Evolutionary conservation across 2,113 vertebrate species (phyloP), one percentile per base, ranked within the genome.

Genomic region (human): DNA sequence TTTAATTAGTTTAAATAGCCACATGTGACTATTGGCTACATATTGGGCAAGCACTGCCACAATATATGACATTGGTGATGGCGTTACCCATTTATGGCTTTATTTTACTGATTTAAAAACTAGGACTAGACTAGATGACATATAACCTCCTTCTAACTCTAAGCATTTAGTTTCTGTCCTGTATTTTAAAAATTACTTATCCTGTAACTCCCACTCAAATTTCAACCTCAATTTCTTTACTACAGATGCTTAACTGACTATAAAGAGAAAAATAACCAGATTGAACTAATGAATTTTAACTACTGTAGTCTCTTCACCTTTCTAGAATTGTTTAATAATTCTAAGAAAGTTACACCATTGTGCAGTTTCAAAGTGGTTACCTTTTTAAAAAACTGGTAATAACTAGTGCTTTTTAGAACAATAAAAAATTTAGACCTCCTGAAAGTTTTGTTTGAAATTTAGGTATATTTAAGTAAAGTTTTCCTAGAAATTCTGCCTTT

Each of bases 381-480:
- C 14, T 57, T 89, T 83, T 92, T 66, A 8, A 25, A 80, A 91
- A 93, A 89, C 32, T 73, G 20, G 3, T 78, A 61, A 73, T 78
- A 85, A 66, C 35, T 86, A 20, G 32, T 96, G 25, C 48, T 88
- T 84, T 87, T 23, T 2, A 92, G 82, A 85, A 43, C 57, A 61
- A 72, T 92, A 59, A 45, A 76, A 76, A 83, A 45, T 61, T 43
- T 82, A 25, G 85, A 40, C 25, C 17, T 38, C 13, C 40, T 81
- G 22, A 79, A 96, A 89, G 9, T 5, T 84, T 76, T 83, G 40
- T 70, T 82, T 94, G 64, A 96, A 96, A 86, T 96, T 75, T 95
- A 73, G 23, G 2, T 89, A 52, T 78, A 79, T 89, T 59, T 85
- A 43, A 48, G 30, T 92, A 90, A 93, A 90, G 7, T 11, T 82